Base-by-base conservation (phyloP, 2,113 vertebrate species). In the Oriolus oriolus region DNA sequence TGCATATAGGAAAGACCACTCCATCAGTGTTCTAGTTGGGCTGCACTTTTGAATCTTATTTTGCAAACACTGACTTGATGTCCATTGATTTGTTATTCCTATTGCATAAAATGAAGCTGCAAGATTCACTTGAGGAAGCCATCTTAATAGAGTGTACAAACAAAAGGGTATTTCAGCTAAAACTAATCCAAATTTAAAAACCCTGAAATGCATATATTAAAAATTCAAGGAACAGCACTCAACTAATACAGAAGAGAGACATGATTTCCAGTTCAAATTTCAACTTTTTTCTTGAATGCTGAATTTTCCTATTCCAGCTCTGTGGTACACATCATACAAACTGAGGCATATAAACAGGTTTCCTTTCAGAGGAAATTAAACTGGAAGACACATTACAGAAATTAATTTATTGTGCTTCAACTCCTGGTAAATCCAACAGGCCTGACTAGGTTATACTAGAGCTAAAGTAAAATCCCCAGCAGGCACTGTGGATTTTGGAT, bases 201-300 rank as follows among this genome's bases (percentile, higher is more conserved):
- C 6, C 2, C 6, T 76, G 44, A 71, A 91, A 52, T 59, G 26
- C 0, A 0, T 52, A 17, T 11, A 22, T 50, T 37, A 45, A 0
- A 12, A 84, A 73, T 50, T 71, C 15, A 68, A 41, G 22, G 19
- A 76, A 44, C 15, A 77, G 4, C 8, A 52, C 10, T 42, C 42
- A 69, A 42, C 7, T 60, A 28, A 52, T 42, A 2, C 33, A 24
- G 21, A 89, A 83, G 31, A 80, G 6, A 87, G 31, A 9, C 10
- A 35, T 1, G 2, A 45, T 52, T 68, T 64, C 11, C 16, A 11
- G 14, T 47, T 69, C 41, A 82, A 57, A 65, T 33, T 14, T 56
- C 9, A 87, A 11, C 1, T 7, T 80, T 77, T 75, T 77, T 52
- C 27, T 28, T 30, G 13, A 86, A 84, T 26, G 4, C 7, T 57